Percentiles rank a stretch among this genome's conserved stretches.
phyloP scores from a whole-genome alignment of 2,797 vertebrate genomes.

The Halcyon leucocephala region DNA sequence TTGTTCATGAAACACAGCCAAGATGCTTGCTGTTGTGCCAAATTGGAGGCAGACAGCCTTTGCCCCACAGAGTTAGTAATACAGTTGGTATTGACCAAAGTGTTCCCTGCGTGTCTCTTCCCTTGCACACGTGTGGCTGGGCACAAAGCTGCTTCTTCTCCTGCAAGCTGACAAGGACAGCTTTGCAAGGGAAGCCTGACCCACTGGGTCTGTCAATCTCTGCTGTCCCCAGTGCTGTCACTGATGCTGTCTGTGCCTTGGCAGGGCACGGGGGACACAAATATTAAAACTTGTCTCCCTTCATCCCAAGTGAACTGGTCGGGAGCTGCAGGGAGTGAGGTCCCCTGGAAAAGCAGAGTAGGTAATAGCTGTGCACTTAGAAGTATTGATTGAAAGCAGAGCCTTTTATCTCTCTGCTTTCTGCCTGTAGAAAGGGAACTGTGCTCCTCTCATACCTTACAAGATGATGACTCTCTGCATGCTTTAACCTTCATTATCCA shows the following conservation, averaged over 20 bases:
- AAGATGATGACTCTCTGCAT: neutral
- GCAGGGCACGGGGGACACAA: accelerated
- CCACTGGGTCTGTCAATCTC: accelerated
- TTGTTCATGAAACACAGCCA: neutral
- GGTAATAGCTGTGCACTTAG: neutral
- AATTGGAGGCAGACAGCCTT: neutral
- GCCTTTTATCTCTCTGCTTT: neutral
- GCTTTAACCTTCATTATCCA: neutral
- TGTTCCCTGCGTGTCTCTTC: accelerated
- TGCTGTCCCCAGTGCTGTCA: accelerated
- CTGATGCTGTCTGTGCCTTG: accelerated
- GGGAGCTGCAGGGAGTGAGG: neutral
- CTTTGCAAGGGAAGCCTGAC: neutral
- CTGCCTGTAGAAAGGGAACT: neutral
- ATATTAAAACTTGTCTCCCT: neutral
- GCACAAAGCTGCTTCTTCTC: neutral
- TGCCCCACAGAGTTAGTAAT: neutral
- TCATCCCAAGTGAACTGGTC: neutral
- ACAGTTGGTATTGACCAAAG: accelerated
- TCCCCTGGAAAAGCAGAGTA: neutral
- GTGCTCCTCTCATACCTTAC: neutral
- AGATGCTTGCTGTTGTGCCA: neutral
- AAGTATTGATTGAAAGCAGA: neutral
- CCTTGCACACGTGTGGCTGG: accelerated
- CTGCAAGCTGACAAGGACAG: accelerated